These are phyloP conservation scores for Nomada flava DNA, from an alignment of 2,888 invertebrate species.

Conservation along the genomic window DNA sequence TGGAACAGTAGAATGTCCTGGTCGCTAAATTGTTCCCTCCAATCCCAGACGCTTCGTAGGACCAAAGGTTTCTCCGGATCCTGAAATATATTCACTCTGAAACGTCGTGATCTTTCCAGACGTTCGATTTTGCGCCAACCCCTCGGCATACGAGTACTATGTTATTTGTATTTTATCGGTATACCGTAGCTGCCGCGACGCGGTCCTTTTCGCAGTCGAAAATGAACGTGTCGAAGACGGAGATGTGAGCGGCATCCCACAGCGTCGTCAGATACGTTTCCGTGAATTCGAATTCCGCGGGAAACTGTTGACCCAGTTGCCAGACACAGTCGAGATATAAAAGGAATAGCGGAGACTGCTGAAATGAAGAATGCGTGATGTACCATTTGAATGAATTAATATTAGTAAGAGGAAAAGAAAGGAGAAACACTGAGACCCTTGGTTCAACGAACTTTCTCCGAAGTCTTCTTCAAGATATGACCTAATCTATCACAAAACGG, in stretches of 20 bases:
- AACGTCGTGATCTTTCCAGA: neutral
- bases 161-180: too few species aligned
- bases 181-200: slow-evolving; percentile 88
- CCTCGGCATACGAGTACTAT: too few species aligned
- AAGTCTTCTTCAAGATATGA: slow-evolving; percentile 87
- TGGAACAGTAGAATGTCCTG: slow-evolving; percentile 93
- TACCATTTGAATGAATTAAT: neutral
- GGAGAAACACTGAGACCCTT: neutral
- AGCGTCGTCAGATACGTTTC: slow-evolving; percentile 96
- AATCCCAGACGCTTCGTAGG: slow-evolving; percentile 94
- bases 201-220: slow-evolving; percentile 94
- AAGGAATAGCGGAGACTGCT: slow-evolving; percentile 93
- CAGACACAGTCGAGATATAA: slow-evolving; percentile 97
- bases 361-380: neutral
- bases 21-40: slow-evolving; percentile 94
- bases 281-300: slow-evolving; percentile 95
- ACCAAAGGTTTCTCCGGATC: slow-evolving; percentile 86
- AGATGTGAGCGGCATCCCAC: slow-evolving; percentile 95
- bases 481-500: slow-evolving; percentile 92
- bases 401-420: neutral
- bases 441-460: slow-evolving; percentile 84
- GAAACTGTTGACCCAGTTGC: slow-evolving; percentile 95
- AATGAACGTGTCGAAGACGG: slow-evolving; percentile 96
- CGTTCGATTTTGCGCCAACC: too few species aligned
- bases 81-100: slow-evolving; percentile 73